Percentiles rank a stretch among this genome's conserved stretches.
Conservation (phyloP, 2,888 invertebrate species). For the Caenorhabditis wallacei region DNA sequence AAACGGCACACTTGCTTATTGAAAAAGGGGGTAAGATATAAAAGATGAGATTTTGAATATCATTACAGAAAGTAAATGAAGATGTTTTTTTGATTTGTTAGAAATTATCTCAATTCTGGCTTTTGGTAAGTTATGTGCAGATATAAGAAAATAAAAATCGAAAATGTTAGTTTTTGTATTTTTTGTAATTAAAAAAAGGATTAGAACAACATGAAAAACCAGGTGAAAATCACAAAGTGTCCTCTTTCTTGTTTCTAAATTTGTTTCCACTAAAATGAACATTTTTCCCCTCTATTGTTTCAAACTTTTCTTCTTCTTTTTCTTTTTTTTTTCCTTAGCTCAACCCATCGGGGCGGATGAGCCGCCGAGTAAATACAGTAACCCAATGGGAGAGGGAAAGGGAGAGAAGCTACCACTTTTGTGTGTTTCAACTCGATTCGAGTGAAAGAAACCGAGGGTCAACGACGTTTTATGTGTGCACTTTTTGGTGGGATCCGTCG, state of each 20-base stretch:
- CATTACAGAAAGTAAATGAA: neutral
- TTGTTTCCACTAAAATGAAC: neutral
- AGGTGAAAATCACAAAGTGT: neutral
- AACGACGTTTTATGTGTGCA: slow-evolving; percentile 39
- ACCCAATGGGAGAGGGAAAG: neutral
- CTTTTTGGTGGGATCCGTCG: slow-evolving; percentile 22
- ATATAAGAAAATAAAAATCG: slow-evolving; percentile 10
- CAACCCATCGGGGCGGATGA: slow-evolving; percentile 23
- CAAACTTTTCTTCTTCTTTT: slow-evolving; percentile 2
- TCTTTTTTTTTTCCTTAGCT: neutral
- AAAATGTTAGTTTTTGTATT: slow-evolving; percentile 32
- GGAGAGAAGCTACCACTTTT: slow-evolving; percentile 19
- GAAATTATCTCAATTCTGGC: neutral
- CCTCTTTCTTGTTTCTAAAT: slow-evolving; percentile 2
- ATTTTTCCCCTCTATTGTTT: slow-evolving; percentile 11
- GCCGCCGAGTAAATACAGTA: slow-evolving; percentile 61
- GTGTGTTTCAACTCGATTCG: slow-evolving; percentile 32
- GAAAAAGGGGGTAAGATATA: slow-evolving; percentile 1
- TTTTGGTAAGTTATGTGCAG: slow-evolving; percentile 20
- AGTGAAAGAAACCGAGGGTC: slow-evolving; percentile 26
- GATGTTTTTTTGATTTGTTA: neutral
- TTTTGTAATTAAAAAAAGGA: too few relatives aligned
- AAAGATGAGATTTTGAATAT: neutral
- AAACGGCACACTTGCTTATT: slow-evolving; percentile 51
- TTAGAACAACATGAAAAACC: slow-evolving; percentile 33